Evolutionary conservation across 2,888 invertebrate genomes (phyloP), one percentile per base, ranked within the genome.

Genomic region (Mylabris sibirica): DNA sequence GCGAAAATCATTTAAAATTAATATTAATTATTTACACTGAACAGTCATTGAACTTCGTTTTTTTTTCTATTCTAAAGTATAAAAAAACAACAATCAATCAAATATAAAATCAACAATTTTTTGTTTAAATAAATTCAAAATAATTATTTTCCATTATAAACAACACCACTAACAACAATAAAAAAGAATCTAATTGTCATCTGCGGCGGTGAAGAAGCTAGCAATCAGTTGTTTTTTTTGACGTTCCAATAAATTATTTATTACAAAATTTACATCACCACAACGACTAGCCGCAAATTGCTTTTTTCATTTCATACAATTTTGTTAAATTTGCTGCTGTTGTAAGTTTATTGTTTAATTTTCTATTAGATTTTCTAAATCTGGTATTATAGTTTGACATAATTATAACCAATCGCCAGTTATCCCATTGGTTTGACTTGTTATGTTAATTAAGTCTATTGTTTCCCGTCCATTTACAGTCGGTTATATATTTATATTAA

Each of bases 11-110:
- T 35, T 60, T 60, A 22, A 60, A 38, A 26, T n/a, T n/a, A 5
- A 12, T 20, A 20, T 20, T 60, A 60, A 60, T 34, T 35, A 38
- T 60, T 34, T 60, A 35, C 35, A 34, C 11, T 60, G 60, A 60
- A 60, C 30, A 60, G 60, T 60, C 60, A 60, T 3, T 35, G 60
- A 35, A 30, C 60, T 60, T 20, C 26, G n/a, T 44, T 30, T 8
- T 30, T 44, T 30, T 8, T 30, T 30, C 30, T 30, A 30, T 30
- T 30, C 30, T 30, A 30, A 3, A 4, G 8, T 30, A 30, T 30
- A 30, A 3, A 11, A 35, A 38, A 12, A 12, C 11, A 44, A 44
- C 12, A 17, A 44, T 44, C 44, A 17, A 44, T 44, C 44, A 44
- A 44, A 44, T 44, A n/a, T 38, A 44, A 44, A 44, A 44, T 44